Evolutionary conservation across 2,797 vertebrate genomes (phyloP), one percentile per base, ranked within the genome.

Genomic region (Thaleichthys pacificus): DNA sequence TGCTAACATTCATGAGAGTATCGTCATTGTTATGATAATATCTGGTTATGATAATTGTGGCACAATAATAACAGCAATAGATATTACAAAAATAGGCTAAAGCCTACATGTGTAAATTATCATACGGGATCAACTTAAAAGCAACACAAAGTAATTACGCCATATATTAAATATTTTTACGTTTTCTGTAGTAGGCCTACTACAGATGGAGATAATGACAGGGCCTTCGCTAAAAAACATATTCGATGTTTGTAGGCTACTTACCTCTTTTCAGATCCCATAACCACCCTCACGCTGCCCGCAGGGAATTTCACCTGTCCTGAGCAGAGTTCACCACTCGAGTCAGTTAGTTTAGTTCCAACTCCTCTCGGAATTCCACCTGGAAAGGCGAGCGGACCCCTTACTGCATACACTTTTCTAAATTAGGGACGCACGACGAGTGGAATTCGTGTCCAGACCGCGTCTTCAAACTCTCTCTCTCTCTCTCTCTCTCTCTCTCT

Each of bases 291-390:
- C 71, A 70, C 57, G 78, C 71, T 79, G 87, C 82, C 91, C 88
- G 87, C 82, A 84, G 90, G 91, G 91, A 90, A 84, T 90, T 85
- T 89, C 89, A 91, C 89, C 88, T 88, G 89, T 90, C 88, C 89
- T 89, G 87, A 90, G 81, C 84, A 81, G 85, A 84, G 88, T 91
- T 89, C 87, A 89, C 87, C 88, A 85, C 87, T 88, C 82, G 85
- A 89, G 86, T 86, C 86, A 80, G 86, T 89, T 88, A 87, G 82
- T 85, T 82, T 72, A 83, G 83, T 84, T 81, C 82, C 83, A 72
- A 88, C 81, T 91, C 89, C 87, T 92, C 87, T 74, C 85, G 85
- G 89, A 89, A 84, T 89, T 90, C 86, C 90, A 92, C 89, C 91
- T 91, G 91, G 88, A 91, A 91, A 89, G 87, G 80, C 85, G 84